These are phyloP conservation scores for Acleris literana DNA, from an alignment of 2,888 invertebrate genomes.

Conservation along the genomic window DNA sequence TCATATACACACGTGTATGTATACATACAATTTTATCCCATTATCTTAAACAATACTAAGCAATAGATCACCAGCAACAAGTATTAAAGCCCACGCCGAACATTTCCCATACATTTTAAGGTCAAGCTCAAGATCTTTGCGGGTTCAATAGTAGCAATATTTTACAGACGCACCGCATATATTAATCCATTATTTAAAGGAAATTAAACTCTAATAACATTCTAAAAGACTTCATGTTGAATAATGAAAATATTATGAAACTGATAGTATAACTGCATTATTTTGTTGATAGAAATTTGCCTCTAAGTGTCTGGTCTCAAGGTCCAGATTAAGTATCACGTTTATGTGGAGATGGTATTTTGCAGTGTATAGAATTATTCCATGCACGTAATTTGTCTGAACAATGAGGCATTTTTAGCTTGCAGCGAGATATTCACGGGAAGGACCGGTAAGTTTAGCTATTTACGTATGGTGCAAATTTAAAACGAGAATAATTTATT, in stretches of 20 bases:
- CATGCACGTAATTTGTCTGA: slow-evolving; percentile 70
- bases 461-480: slow-evolving; percentile 51
- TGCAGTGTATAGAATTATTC: slow-evolving; percentile 46
- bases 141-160: slow-evolving; percentile 33
- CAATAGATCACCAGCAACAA: slow-evolving; percentile 8
- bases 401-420: slow-evolving; percentile 77
- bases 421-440: slow-evolving; percentile 63
- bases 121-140: slow-evolving; percentile 23
- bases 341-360: too few relatives aligned
- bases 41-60: slow-evolving; percentile 3
- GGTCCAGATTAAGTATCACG: too few relatives aligned
- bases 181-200: background rate
- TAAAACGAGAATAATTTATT: background rate
- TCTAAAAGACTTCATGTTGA: too few relatives aligned
- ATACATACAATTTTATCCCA: too few relatives aligned
- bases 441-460: slow-evolving; percentile 59
- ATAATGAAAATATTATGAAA: too few relatives aligned
- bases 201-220: too few relatives aligned
- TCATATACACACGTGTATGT: too few relatives aligned
- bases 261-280: too few relatives aligned
- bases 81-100: slow-evolving; percentile 9
- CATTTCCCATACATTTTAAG: slow-evolving; percentile 11
- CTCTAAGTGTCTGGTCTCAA: too few relatives aligned
- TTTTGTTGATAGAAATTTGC: too few relatives aligned
- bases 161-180: slow-evolving; percentile 27